These are phyloP conservation scores for Poeciliopsis occidentalis DNA, from an alignment of 2,113 vertebrate genomes.

Conservation along the genomic window DNA sequence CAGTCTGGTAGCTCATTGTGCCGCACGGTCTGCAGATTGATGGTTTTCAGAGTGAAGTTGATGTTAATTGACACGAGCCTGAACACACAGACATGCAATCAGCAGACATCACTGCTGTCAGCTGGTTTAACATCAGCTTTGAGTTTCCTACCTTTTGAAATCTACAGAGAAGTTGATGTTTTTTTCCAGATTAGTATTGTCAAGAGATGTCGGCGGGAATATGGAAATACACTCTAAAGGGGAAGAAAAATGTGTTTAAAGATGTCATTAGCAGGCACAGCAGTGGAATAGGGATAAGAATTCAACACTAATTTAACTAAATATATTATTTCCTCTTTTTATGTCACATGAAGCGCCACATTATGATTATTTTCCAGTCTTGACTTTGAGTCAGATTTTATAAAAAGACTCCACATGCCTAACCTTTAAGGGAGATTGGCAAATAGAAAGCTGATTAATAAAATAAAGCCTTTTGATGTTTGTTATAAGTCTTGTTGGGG, in stretches of 20 bases:
- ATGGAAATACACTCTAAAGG: constrained; percentile 88
- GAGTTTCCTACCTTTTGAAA: constrained; percentile 93
- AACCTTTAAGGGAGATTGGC: not conserved
- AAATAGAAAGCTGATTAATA: not conserved
- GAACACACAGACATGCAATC: constrained; percentile 40
- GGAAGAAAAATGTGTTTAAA: constrained; percentile 7
- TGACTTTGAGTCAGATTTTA: constrained; percentile 45
- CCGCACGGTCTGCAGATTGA: constrained; percentile 93
- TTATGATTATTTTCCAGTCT: constrained; percentile 55
- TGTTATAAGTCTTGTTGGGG: not conserved
- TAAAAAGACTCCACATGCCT: constrained; percentile 16
- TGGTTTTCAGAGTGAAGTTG: constrained; percentile 89
- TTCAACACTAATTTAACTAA: not conserved
- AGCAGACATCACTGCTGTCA: not conserved
- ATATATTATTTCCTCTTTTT: constrained; percentile 51
- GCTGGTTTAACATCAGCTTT: not conserved
- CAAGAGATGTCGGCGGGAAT: constrained; percentile 68
- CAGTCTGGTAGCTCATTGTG: constrained; percentile 94
- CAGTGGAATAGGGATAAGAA: not conserved
- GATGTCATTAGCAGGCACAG: not conserved
- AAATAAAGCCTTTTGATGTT: not conserved
- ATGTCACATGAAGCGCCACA: constrained; percentile 26
- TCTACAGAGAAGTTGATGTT: constrained; percentile 86
- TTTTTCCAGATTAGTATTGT: constrained; percentile 58
- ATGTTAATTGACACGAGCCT: constrained; percentile 89